Conservation (phyloP, 2,888 invertebrate genomes). For the Eucera pruinosa region DNA sequence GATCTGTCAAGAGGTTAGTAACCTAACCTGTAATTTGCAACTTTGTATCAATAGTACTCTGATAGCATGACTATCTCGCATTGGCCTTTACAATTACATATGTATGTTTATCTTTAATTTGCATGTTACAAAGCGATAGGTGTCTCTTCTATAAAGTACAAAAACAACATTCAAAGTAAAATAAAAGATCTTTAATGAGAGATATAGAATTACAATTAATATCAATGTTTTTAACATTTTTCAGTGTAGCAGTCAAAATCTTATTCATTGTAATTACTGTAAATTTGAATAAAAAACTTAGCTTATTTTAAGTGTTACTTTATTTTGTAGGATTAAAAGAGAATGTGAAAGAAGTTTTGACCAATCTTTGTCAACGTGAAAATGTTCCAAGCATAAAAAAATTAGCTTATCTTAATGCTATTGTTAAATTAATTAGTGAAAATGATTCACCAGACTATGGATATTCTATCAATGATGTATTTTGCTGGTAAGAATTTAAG, state of each 20-base stretch:
- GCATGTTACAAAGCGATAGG: background rate
- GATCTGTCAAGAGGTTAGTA: conserved; percentile 85
- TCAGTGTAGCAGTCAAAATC: too few species aligned
- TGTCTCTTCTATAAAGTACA: background rate
- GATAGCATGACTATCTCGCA: conserved; percentile 27
- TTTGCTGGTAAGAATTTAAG: conserved; percentile 89
- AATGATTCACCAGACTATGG: conserved; percentile 87
- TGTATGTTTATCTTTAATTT: conserved; percentile 20
- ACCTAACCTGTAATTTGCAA: conserved; percentile 76
- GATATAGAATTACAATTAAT: background rate
- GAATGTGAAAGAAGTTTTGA: conserved; percentile 87
- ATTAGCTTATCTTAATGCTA: conserved; percentile 94
- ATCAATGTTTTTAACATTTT: conserved; percentile 17
- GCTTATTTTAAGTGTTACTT: background rate
- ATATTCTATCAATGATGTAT: conserved; percentile 92
- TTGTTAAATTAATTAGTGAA: conserved; percentile 91
- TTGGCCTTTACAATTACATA: conserved; percentile 12
- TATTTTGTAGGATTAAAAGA: conserved; percentile 85
- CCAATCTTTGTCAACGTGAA: conserved; percentile 87
- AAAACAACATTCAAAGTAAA: background rate
- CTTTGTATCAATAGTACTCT: conserved; percentile 23
- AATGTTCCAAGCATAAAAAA: conserved; percentile 91
- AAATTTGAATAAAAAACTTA: too few species aligned
- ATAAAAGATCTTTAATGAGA: background rate
- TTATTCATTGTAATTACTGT: too few species aligned